Percentiles rank a stretch among this genome's conserved stretches.
These are phyloP conservation scores for Nemurella pictetii DNA, from an alignment of 2,888 invertebrate species.

Conservation along the genomic window DNA sequence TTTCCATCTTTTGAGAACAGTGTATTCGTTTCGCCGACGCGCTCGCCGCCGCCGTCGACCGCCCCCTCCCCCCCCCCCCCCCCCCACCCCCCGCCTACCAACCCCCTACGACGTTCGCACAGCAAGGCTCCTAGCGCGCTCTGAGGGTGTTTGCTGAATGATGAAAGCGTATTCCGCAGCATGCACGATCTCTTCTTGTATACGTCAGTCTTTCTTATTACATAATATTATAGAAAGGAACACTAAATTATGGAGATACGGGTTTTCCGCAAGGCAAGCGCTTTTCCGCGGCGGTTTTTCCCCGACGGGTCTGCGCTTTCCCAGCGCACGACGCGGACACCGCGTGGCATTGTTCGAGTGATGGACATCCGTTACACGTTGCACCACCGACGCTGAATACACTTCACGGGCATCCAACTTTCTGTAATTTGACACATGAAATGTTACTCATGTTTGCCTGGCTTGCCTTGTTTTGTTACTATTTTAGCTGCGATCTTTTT, in stretches of 20 bases:
- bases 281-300: not conserved
- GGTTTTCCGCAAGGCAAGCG: not conserved
- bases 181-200: constrained; percentile 11
- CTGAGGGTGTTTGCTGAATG: not conserved
- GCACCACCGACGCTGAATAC: not conserved
- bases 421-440: constrained; percentile 7
- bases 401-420: not conserved
- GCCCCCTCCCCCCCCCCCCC: not conserved
- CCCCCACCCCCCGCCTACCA: not conserved
- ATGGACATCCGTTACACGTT: not conserved
- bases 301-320: not conserved
- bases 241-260: constrained; percentile 32
- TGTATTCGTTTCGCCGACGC: no score
- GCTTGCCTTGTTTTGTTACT: not conserved
- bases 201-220: constrained; percentile 28
- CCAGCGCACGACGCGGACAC: not conserved
- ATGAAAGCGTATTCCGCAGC: constrained; percentile 8
- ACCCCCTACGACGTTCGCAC: not conserved
- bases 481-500: not conserved
- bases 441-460: not conserved
- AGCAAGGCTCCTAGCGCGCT: not conserved
- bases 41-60: not conserved
- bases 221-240: constrained; percentile 24
- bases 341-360: not conserved
- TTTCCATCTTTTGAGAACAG: not conserved